Percentiles rank a stretch among this genome's conserved stretches.
phyloP scores from a whole-genome alignment of 35 echinoderm and acorn worm species.

The Diadema setosum region DNA sequence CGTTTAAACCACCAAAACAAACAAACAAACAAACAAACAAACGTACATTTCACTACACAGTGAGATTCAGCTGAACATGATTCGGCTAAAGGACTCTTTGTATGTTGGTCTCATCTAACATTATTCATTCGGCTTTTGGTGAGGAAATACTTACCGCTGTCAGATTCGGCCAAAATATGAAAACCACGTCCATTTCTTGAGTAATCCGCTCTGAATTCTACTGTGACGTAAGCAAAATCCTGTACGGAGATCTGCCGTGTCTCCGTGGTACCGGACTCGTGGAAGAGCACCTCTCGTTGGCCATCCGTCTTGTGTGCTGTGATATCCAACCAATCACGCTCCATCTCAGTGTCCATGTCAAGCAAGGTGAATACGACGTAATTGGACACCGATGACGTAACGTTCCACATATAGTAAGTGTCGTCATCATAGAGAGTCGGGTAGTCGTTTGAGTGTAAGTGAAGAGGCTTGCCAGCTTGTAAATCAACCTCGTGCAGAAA shows the following conservation, averaged over 20 bases:
- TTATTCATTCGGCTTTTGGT: no score
- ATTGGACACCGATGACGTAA: slow-evolving; percentile 1
- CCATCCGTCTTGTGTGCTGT: not conserved
- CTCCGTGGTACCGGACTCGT: not conserved
- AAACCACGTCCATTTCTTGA: not conserved
- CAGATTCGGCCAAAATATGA: not conserved
- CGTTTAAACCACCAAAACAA: no score
- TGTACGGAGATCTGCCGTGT: not conserved
- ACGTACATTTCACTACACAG: no score
- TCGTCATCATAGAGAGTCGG: slow-evolving; percentile 15
- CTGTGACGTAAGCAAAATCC: not conserved
- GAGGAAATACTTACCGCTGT: not conserved
- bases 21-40: no score
- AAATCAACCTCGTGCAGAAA: not conserved
- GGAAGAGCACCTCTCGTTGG: not conserved
- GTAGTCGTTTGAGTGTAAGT: slow-evolving; percentile 17
- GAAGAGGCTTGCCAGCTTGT: not conserved
- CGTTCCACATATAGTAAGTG: slow-evolving; percentile 10
- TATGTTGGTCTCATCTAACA: no score
- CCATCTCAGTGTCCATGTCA: slow-evolving; percentile 13
- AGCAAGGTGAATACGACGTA: slow-evolving; percentile 1
- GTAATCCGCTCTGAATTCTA: not conserved
- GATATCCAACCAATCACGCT: not conserved
- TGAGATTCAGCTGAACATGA: no score
- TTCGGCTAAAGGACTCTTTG: no score